A percentile compares a stretch with the other conserved stretches of the same genome.
phyloP scores from a whole-genome alignment of 2,113 vertebrate species.

The Cyprinodon tularosa region DNA sequence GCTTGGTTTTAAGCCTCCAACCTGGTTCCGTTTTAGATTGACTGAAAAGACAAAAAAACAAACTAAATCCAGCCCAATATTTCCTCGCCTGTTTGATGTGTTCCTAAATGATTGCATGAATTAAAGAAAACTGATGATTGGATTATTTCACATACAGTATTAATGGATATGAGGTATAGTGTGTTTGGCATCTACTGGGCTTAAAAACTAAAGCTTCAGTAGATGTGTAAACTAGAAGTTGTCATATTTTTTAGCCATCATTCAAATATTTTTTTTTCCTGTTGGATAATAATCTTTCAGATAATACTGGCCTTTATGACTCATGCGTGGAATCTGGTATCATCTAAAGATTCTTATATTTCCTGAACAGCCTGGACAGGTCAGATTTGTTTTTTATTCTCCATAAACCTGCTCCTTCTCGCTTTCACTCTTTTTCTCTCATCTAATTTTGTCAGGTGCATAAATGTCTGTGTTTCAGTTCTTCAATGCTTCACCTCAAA shows the following conservation, averaged over 20 bases:
- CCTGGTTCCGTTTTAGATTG: background rate
- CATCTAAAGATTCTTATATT: background rate
- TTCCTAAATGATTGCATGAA: background rate
- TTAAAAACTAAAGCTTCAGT: background rate
- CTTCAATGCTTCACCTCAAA: constrained; percentile 54
- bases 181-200: no score
- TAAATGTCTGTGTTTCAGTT: constrained; percentile 58
- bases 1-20: constrained; percentile 1
- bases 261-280: background rate
- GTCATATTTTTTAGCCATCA: background rate
- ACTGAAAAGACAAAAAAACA: background rate
- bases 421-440: constrained; percentile 13
- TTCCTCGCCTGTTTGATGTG: background rate
- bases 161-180: background rate
- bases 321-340: constrained; percentile 19
- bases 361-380: background rate
- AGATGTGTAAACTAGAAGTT: background rate
- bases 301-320: background rate
- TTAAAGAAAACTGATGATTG: background rate
- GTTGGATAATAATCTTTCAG: background rate
- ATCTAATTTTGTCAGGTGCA: constrained; percentile 46
- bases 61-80: background rate
- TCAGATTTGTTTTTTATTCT: constrained; percentile 12
- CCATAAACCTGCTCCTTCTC: no score
- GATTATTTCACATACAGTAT: background rate